These are phyloP conservation scores for Telmatherina bonti DNA, from an alignment of 2,797 vertebrate genomes.

Conservation along the genomic window DNA sequence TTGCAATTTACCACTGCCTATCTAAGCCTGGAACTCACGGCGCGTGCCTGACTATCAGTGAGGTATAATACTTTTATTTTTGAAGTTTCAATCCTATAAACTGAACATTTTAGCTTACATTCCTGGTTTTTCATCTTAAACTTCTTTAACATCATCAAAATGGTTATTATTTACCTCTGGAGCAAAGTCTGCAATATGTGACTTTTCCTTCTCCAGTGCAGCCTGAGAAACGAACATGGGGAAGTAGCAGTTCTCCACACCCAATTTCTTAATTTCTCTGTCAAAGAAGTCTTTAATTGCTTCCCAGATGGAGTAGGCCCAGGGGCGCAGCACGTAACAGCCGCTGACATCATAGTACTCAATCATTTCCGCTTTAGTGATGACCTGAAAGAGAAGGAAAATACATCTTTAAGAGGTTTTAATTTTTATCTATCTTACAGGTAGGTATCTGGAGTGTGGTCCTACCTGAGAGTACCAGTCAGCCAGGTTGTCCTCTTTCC, in stretches of 20 bases:
- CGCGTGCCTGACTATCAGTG: no score
- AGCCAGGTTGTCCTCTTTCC: slow-evolving; percentile 96
- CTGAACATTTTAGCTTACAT: background rate
- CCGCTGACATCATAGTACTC: slow-evolving; percentile 99
- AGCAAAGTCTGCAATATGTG: slow-evolving; percentile 94
- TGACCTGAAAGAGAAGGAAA: slow-evolving; percentile 84
- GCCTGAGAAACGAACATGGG: slow-evolving; percentile 99
- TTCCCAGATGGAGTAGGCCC: slow-evolving; percentile 96
- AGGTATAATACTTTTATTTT: no score
- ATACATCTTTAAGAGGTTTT: background rate
- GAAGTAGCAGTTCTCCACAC: slow-evolving; percentile 99
- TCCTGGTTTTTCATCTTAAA: background rate
- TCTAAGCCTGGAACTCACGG: no score
- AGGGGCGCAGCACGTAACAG: slow-evolving; percentile 96
- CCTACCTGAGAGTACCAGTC: slow-evolving; percentile 98
- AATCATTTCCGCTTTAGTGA: slow-evolving; percentile 98
- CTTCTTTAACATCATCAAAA: background rate
- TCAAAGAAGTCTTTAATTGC: slow-evolving; percentile 95
- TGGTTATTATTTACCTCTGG: slow-evolving; percentile 88
- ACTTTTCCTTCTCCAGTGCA: slow-evolving; percentile 95
- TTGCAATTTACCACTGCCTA: no score
- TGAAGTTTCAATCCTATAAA: background rate
- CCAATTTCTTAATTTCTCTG: slow-evolving; percentile 93
- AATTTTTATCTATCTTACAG: background rate
- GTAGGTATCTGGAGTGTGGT: background rate